Percentiles rank a stretch among this genome's conserved stretches.
Evolutionary conservation across 1,140 invertebrate genomes (phyloP).

Genomic region (Xylocopa sonorina): DNA sequence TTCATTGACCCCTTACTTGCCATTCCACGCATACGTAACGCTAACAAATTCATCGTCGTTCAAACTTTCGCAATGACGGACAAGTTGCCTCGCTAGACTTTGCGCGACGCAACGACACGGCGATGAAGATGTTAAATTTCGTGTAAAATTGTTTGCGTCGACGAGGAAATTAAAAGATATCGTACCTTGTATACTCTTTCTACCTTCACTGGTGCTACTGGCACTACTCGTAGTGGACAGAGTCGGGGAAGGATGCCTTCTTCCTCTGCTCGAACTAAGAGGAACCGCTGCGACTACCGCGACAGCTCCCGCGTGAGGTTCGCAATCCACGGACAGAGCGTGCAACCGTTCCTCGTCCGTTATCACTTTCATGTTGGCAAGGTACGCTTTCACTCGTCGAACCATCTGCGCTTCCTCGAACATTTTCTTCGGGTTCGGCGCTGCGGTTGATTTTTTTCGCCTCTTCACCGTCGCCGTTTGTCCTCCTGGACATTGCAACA

Average conservation of each 20-base stretch:
- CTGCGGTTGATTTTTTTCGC: slow-evolving; percentile 94
- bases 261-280: slow-evolving; percentile 83
- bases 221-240: slow-evolving; percentile 94
- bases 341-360: slow-evolving; percentile 96
- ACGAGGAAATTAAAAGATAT: too few species aligned
- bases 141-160: too few species aligned
- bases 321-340: slow-evolving; percentile 94
- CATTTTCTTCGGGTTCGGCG: slow-evolving; percentile 98
- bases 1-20: too few species aligned
- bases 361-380: slow-evolving; percentile 95
- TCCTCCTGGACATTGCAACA: slow-evolving; percentile 69
- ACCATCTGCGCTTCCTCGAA: slow-evolving; percentile 99
- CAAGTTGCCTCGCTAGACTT: too few species aligned
- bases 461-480: slow-evolving; percentile 92
- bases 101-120: too few species aligned
- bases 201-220: slow-evolving; percentile 92
- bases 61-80: too few species aligned
- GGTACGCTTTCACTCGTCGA: slow-evolving; percentile 96
- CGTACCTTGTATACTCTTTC: slow-evolving; percentile 82
- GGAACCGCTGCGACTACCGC: slow-evolving; percentile 82
- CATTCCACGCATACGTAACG: too few species aligned
- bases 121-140: too few species aligned
- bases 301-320: slow-evolving; percentile 86
- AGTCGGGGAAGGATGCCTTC: slow-evolving; percentile 92
- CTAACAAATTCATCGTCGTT: too few species aligned